These are phyloP conservation scores for Drosophila neutralis DNA, from an alignment of 2,888 invertebrate species.

Conservation along the genomic window DNA sequence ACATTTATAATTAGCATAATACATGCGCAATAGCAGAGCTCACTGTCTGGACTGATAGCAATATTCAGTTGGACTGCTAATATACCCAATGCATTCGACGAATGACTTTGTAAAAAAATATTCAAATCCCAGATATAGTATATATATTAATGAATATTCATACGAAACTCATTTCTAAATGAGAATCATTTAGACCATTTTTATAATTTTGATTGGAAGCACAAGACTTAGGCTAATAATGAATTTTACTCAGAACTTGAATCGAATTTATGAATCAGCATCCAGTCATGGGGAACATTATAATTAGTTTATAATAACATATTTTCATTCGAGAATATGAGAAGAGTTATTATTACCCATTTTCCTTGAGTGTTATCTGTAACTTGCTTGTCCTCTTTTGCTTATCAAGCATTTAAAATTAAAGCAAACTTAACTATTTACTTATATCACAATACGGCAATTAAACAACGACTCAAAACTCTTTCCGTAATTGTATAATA, in stretches of 20 bases:
- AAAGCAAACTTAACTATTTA: slow-evolving; percentile 8
- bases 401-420: slow-evolving; percentile 28
- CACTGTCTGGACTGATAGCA: neutral
- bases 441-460: neutral
- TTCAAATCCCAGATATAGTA: neutral
- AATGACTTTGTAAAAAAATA: neutral
- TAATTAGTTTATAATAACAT: neutral
- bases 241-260: neutral
- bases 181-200: neutral
- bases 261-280: neutral
- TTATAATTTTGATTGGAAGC: neutral
- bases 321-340: neutral
- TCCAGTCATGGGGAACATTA: slow-evolving; percentile 1
- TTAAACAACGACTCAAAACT: slow-evolving; percentile 6
- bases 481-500: neutral
- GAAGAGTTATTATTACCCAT: neutral
- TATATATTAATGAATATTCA: neutral
- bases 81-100: neutral
- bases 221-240: neutral
- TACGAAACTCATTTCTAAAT: neutral
- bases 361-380: neutral
- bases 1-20: slow-evolving; percentile 43
- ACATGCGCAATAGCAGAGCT: slow-evolving; percentile 11
- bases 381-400: slow-evolving; percentile 1
- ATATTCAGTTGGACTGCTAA: neutral